Conservation (phyloP, 2,888 invertebrate genomes). For the Rotaria macrura region DNA sequence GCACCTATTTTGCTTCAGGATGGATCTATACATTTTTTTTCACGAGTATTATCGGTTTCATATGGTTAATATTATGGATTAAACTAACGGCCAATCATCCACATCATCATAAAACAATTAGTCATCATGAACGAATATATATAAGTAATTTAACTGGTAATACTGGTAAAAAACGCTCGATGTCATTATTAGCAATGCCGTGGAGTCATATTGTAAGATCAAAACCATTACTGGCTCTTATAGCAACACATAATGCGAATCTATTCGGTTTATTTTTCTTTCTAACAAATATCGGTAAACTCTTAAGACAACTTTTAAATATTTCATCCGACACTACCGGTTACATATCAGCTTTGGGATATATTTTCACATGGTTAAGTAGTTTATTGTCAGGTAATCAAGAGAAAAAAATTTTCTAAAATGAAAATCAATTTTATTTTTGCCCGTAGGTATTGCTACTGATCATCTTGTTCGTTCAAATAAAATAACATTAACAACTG, state of each 20-base stretch:
- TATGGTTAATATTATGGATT: constrained; percentile 25
- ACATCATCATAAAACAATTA: constrained; percentile 23
- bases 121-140: constrained; percentile 2
- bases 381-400: constrained; percentile 1
- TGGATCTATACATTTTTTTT: neutral
- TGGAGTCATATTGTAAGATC: constrained; percentile 35
- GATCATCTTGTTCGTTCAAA: neutral
- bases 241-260: constrained; percentile 34
- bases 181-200: constrained; percentile 27
- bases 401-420: neutral
- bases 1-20: neutral
- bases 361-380: constrained; percentile 26
- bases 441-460: neutral
- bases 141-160: neutral
- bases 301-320: constrained; percentile 29
- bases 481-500: neutral
- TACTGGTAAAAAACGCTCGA: neutral
- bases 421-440: neutral
- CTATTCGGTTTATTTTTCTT: constrained; percentile 35
- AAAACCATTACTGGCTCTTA: constrained; percentile 34
- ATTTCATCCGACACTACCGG: neutral
- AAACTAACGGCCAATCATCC: constrained; percentile 21
- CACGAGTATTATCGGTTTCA: constrained; percentile 7
- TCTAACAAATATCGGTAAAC: constrained; percentile 34
- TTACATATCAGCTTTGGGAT: neutral